Conservation (phyloP, 1,140 invertebrate genomes). For the Dendrolimus kikuchii region DNA sequence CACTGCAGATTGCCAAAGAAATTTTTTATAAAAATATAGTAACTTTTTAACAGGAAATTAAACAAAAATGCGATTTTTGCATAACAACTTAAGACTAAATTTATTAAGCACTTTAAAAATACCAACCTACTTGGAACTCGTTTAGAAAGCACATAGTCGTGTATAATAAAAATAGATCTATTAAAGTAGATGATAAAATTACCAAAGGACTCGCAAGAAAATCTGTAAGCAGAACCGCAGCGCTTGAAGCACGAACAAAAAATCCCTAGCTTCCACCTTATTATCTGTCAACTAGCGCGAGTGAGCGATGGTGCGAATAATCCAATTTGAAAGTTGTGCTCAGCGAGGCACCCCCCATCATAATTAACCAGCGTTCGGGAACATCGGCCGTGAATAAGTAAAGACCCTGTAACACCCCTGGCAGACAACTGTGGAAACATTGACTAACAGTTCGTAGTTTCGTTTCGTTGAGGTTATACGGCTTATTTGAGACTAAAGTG, state of each 20-base stretch:
- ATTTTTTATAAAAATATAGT: too few relatives aligned
- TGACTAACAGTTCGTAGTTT: background rate
- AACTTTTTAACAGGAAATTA: too few relatives aligned
- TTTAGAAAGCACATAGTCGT: too few relatives aligned
- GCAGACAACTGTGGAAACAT: conserved; percentile 18
- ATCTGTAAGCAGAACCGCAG: background rate
- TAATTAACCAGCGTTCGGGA: conserved; percentile 48
- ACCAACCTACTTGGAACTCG: too few relatives aligned
- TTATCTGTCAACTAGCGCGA: conserved; percentile 30
- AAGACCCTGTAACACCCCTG: conserved; percentile 23
- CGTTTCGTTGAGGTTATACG: too few relatives aligned
- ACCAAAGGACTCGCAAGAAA: background rate
- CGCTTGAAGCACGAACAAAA: background rate
- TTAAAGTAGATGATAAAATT: too few relatives aligned
- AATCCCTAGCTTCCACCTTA: conserved; percentile 1
- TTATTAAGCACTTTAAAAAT: too few relatives aligned
- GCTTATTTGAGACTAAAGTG: too few relatives aligned
- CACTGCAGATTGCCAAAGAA: too few relatives aligned
- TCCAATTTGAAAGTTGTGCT: conserved; percentile 47
- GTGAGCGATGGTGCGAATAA: conserved; percentile 38
- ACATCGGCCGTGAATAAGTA: conserved; percentile 45
- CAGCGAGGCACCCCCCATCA: conserved; percentile 28
- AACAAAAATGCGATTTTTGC: too few relatives aligned
- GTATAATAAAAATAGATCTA: too few relatives aligned
- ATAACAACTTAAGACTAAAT: too few relatives aligned